Evolutionary conservation across 2,113 vertebrate genomes (phyloP).

Genomic region (Hymenochirus boettgeri): DNA sequence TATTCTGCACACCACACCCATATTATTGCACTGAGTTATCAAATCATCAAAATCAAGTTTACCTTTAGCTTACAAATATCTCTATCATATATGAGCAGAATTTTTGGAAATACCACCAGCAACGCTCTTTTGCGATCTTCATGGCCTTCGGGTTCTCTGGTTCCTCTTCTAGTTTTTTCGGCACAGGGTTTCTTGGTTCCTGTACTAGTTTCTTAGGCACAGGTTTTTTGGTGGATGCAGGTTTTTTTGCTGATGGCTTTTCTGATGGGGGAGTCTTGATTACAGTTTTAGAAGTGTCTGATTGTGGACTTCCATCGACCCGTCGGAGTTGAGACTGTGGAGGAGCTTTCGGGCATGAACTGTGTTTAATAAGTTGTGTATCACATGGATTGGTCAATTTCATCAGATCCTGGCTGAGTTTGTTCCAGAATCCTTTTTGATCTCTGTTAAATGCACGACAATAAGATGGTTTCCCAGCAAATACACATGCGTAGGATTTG

Average conservation of each 20-base stretch:
- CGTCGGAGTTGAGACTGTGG: conserved; percentile 65
- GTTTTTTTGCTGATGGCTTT: conserved; percentile 33
- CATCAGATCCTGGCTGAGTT: conserved; percentile 63
- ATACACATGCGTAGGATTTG: conserved; percentile 73
- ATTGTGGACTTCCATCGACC: conserved; percentile 51
- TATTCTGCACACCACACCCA: too few relatives aligned
- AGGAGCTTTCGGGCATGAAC: conserved; percentile 68
- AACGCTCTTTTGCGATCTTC: conserved; percentile 64
- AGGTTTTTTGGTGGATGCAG: conserved; percentile 17
- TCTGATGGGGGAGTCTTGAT: conserved; percentile 12
- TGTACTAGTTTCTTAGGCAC: conserved; percentile 25
- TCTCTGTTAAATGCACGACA: conserved; percentile 69
- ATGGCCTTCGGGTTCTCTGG: conserved; percentile 51
- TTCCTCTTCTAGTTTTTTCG: conserved; percentile 27
- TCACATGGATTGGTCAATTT: conserved; percentile 64
- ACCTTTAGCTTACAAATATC: conserved; percentile 60
- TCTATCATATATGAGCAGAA: conserved; percentile 69
- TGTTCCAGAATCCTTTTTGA: conserved; percentile 70
- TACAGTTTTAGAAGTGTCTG: conserved; percentile 5
- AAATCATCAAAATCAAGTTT: neutral
- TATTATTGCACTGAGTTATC: too few relatives aligned
- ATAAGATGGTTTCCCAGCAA: conserved; percentile 59
- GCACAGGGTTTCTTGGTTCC: conserved; percentile 31
- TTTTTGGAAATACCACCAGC: conserved; percentile 69
- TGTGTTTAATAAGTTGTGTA: conserved; percentile 53